Evolutionary conservation across 2,113 vertebrate species (phyloP), one percentile per base, ranked within the genome.

Genomic region (Holacanthus passer): DNA sequence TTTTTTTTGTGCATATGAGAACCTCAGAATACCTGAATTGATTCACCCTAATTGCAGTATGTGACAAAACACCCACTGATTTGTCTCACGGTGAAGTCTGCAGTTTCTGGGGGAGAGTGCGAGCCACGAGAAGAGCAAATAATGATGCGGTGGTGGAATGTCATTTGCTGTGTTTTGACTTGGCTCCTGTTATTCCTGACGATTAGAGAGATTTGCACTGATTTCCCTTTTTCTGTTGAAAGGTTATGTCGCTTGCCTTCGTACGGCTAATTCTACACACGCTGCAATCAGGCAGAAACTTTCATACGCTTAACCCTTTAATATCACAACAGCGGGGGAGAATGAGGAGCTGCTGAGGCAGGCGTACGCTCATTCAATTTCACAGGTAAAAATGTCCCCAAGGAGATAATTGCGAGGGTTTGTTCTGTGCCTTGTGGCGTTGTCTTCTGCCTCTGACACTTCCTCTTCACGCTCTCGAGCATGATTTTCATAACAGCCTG

Each of bases 41-140:
- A 91, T 88, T 85, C 86, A 82, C 56, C 59, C 74, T 91, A 87
- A 90, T 90, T 84, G 77, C 69, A 73, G 80, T 52, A 67, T 77
- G 78, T 87, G 83, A 89, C 84, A 84, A 85, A 86, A 89, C 82
- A 83, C 78, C 79, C 82, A 62, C 67, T 74, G 59, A 84, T 90
- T 86, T 85, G 77, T 89, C 73, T 90, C 69, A 84, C 74, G 22
- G 79, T 68, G 37, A 78, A 85, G 69, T 75, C 75, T 70, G 58
- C 70, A 70, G 58, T 77, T 83, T 71, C 79, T 48, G 14, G 50
- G 70, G 58, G 64, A 73, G 66, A 83, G 35, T 32, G 75, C 22
- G 45, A 82, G 53, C 79, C 45, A 64, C 60, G 47, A 87, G 71
- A 84, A 50, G 62, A 59, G 83, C 4, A 47, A 73, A 84, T 93